Percentiles rank a stretch among this genome's conserved stretches.
phyloP scores from a whole-genome alignment of 64 coral and sea anemone genomes.

The Trachythela sp. region DNA sequence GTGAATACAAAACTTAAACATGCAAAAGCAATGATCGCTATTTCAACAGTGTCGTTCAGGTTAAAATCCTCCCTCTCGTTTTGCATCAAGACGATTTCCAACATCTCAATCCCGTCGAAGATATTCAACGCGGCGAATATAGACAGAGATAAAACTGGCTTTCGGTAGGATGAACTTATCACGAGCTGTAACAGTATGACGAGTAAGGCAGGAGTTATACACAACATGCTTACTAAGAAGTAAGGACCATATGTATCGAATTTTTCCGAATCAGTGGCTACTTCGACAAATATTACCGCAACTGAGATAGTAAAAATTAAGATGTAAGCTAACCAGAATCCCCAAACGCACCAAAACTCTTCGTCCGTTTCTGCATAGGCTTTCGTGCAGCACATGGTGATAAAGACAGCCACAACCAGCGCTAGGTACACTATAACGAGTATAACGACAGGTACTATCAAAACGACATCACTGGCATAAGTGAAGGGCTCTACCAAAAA shows the following conservation, averaged over 20 bases:
- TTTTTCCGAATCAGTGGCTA: background rate
- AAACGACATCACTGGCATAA: too few relatives aligned
- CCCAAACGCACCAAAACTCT: background rate
- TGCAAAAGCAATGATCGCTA: too few relatives aligned
- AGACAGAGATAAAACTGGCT: background rate
- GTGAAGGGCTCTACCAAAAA: background rate
- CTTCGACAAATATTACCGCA: background rate
- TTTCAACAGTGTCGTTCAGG: background rate
- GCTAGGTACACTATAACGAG: too few relatives aligned
- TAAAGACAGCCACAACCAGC: background rate
- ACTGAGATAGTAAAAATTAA: background rate
- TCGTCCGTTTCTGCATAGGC: background rate
- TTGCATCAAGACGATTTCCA: constrained; percentile 10
- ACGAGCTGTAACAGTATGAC: background rate
- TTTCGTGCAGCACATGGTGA: background rate
- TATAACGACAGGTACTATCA: background rate
- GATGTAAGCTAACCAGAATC: background rate
- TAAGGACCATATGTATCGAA: background rate
- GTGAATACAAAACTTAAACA: too few relatives aligned
- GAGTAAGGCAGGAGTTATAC: background rate
- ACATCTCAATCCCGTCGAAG: constrained; percentile 6
- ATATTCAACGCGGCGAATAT: background rate
- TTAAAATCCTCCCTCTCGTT: background rate
- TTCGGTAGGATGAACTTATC: background rate
- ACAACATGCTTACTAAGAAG: background rate